These are phyloP conservation scores for Strongylocentrotus purpuratus DNA, from an alignment of 35 echinoderm and acorn worm genomes.

Conservation along the genomic window DNA sequence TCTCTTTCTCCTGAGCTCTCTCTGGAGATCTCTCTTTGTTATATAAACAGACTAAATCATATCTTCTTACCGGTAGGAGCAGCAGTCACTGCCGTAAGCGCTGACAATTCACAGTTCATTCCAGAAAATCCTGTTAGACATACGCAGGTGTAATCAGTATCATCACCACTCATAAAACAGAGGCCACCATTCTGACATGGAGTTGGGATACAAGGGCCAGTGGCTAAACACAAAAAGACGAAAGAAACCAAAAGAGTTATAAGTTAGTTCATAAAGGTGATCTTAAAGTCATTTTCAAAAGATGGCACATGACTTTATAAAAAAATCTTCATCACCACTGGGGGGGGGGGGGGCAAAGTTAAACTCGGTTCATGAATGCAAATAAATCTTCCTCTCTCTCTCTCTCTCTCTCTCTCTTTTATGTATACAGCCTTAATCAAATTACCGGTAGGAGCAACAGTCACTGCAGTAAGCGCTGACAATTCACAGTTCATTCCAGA, in stretches of 20 bases:
- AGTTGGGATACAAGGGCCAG: neutral
- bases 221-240: neutral
- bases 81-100: neutral
- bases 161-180: neutral
- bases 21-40: too few relatives aligned
- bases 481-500: constrained; percentile 25
- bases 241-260: neutral
- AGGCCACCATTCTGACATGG: constrained; percentile 39
- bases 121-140: neutral
- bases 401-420: neutral
- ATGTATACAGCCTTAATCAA: too few relatives aligned
- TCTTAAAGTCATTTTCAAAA: neutral
- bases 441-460: neutral
- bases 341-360: too few relatives aligned
- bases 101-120: neutral
- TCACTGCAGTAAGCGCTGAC: neutral
- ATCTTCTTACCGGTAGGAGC: neutral
- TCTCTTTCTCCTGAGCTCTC: too few relatives aligned
- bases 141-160: neutral
- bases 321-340: too few relatives aligned
- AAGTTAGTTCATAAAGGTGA: too few relatives aligned
- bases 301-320: too few relatives aligned
- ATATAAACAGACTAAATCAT: too few relatives aligned
- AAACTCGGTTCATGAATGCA: too few relatives aligned
- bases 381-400: too few relatives aligned